Evolutionary conservation across 2,888 invertebrate species (phyloP), one percentile per base, ranked within the genome.

Genomic region (Belgica antarctica): DNA sequence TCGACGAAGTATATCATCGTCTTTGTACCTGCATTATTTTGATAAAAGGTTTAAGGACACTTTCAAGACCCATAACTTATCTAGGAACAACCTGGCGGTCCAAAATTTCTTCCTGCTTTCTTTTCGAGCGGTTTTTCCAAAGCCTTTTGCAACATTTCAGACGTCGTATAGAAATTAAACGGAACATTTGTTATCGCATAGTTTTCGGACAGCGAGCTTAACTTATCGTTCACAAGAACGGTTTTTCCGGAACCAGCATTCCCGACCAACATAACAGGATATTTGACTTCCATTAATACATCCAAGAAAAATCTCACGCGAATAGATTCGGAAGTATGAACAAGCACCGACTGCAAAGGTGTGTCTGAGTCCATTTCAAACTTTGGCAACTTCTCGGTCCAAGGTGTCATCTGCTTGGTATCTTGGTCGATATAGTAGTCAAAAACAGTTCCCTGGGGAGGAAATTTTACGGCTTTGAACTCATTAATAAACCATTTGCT

Each of bases 401-500:
- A 97, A 0, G 89, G 86, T 25, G 89, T 83, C 77, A 96, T 95
- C 74, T 91, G 89, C 79, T 95, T 95, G 0, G 90, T 89, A 80
- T 96, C 96, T 47, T 86, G 79, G 77, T 97, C 96, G 76, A 97
- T 90, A 78, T 87, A 97, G 78, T 90, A 97, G 81, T 97, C 96
- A 77, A 97, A 97, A 4, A 97, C 94, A 1, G 94, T 94, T 2
- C 95, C 96, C 71, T 90, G 90, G 66, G 87, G 74, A 1, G 97
- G 96, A 79, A 96, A 96, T 80, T 94, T 95, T 1, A 97, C 85
- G 24, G 89, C 89, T 81, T 97, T 97, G 80, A 96, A 97, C 79
- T 97, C 97, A 76, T 93, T 94, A 12, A 89, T 83, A 94, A 96
- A 97, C 97, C 97, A 97, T 83, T 96, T 96, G 52, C 94, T 92